A percentile compares a stretch with the other conserved stretches of the same genome.
Evolutionary conservation across 2,888 invertebrate species (phyloP).

Genomic region (Fissipunctia ypsillon): DNA sequence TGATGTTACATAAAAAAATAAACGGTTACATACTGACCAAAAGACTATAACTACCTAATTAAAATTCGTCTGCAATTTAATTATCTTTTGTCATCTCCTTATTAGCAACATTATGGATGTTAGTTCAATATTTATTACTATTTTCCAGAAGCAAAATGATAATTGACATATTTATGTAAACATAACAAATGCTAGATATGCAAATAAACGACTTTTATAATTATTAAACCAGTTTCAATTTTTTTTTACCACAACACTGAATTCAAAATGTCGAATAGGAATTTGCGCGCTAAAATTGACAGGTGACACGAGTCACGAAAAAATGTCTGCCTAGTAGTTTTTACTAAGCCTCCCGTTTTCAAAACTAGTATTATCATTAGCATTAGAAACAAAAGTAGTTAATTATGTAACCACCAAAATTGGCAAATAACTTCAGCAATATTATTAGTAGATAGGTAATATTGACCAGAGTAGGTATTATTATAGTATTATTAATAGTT

Average conservation of each 20-base stretch:
- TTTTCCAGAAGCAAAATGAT: neutral
- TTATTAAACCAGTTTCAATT: slow-evolving; percentile 3
- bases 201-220: neutral
- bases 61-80: neutral
- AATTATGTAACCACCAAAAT: neutral
- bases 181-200: neutral
- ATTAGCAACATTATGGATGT: neutral
- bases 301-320: neutral
- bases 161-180: neutral
- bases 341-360: neutral
- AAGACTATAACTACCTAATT: neutral
- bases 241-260: slow-evolving; percentile 8
- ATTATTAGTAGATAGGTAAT: neutral
- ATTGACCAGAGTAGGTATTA: slow-evolving; percentile 16
- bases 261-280: neutral
- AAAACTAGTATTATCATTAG: neutral
- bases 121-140: neutral
- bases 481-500: slow-evolving; percentile 36
- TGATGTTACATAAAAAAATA: slow-evolving; percentile 64
- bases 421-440: neutral
- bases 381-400: neutral
- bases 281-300: slow-evolving; percentile 45
- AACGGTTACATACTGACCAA: slow-evolving; percentile 7
- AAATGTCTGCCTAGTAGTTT: neutral
- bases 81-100: slow-evolving; percentile 10